Percentiles rank a stretch among this genome's conserved stretches.
Conservation (phyloP, 2,797 vertebrate species). For the Gobio occitaniae region DNA sequence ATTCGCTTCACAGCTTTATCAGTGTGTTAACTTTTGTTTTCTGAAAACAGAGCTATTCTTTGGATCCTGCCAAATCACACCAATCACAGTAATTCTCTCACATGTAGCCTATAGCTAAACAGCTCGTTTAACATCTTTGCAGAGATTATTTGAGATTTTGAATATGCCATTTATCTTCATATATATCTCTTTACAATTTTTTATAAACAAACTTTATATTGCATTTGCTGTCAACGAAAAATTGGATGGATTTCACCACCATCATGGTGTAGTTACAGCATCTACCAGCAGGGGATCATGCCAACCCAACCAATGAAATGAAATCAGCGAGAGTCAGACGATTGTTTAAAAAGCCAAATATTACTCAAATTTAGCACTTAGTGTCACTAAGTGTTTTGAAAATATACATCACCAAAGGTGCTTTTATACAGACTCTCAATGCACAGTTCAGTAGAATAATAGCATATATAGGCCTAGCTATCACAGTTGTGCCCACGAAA, state of each 20-base stretch:
- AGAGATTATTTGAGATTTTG: not conserved
- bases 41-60: not conserved
- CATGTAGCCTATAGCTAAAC: not conserved
- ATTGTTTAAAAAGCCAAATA: not conserved
- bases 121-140: not conserved
- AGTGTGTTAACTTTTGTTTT: not conserved
- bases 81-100: not conserved
- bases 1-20: not conserved
- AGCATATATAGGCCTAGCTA: not conserved
- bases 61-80: not conserved
- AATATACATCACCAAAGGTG: not conserved
- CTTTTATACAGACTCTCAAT: not conserved
- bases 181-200: too few species aligned
- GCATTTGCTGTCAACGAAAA: not conserved
- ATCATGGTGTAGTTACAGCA: not conserved
- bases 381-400: not conserved
- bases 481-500: not conserved
- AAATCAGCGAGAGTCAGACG: not conserved
- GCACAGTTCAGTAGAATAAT: not conserved
- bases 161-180: not conserved
- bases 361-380: not conserved
- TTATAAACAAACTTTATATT: not conserved
- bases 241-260: too few species aligned
- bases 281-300: not conserved
- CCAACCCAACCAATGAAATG: not conserved